Conservation (phyloP, 2,888 invertebrate species). For the Criorhina ranunculi region DNA sequence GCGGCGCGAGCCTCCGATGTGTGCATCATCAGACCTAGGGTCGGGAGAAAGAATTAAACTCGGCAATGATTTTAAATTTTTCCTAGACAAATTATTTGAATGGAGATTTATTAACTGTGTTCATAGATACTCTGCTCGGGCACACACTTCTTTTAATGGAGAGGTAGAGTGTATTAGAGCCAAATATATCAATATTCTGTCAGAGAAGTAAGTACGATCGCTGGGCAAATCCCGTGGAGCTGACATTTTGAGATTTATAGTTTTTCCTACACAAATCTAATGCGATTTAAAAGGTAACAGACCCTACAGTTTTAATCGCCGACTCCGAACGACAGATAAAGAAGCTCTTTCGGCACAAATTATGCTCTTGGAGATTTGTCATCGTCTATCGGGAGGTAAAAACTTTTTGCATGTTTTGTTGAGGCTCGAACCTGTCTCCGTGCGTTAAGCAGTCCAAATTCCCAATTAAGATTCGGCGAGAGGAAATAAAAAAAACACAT, state of each 20-base stretch:
- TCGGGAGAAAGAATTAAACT: constrained; percentile 70
- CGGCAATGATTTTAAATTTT: constrained; percentile 65
- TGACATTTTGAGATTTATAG: constrained; percentile 65
- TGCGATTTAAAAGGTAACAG: too few species aligned
- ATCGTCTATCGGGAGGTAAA: too few species aligned
- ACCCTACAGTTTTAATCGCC: too few species aligned
- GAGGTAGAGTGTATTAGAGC: constrained; percentile 50
- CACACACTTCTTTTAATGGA: constrained; percentile 25
- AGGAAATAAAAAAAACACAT: too few species aligned
- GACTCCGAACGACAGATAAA: too few species aligned
- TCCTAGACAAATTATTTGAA: constrained; percentile 71
- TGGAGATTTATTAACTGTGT: constrained; percentile 67
- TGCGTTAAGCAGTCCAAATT: too few species aligned
- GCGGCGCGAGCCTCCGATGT: constrained; percentile 33
- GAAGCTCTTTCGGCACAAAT: too few species aligned
- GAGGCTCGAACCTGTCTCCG: too few species aligned
- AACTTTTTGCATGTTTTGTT: too few species aligned
- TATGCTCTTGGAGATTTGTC: too few species aligned
- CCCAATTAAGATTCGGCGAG: too few species aligned
- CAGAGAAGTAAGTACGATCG: constrained; percentile 21
- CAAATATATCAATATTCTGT: constrained; percentile 64
- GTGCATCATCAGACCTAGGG: constrained; percentile 36
- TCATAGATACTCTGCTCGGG: constrained; percentile 14
- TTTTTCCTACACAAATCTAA: neutral
- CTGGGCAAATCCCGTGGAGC: constrained; percentile 56